These are phyloP conservation scores for Papilio polyxenes DNA, from an alignment of 1,140 invertebrate genomes.

Conservation along the genomic window DNA sequence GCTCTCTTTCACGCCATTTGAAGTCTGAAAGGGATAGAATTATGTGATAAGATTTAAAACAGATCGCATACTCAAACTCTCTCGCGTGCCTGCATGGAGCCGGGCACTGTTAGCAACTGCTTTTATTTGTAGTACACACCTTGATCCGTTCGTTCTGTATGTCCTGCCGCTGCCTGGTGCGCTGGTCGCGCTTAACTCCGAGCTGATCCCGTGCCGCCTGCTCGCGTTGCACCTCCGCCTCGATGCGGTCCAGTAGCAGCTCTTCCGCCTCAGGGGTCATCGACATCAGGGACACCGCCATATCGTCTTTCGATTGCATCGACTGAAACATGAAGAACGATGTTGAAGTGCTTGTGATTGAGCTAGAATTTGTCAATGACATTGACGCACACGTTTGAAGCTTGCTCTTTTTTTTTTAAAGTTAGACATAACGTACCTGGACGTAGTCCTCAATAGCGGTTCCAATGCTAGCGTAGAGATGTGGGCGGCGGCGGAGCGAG, in stretches of 20 bases:
- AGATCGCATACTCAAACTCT: neutral
- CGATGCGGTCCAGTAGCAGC: conserved; percentile 91
- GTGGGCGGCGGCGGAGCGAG: conserved; percentile 93
- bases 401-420: neutral
- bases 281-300: conserved; percentile 90
- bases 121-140: conserved; percentile 46
- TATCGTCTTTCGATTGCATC: conserved; percentile 93
- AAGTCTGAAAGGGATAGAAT: conserved; percentile 54
- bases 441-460: conserved; percentile 95
- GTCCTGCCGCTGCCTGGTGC: conserved; percentile 89
- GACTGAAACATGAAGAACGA: conserved; percentile 70
- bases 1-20: conserved; percentile 70
- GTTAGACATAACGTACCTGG: conserved; percentile 75
- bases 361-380: neutral
- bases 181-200: conserved; percentile 86
- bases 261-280: conserved; percentile 93
- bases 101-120: too few species aligned
- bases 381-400: neutral
- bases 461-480: conserved; percentile 91
- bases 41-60: neutral
- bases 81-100: too few species aligned
- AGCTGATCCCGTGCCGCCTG: conserved; percentile 71
- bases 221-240: conserved; percentile 88
- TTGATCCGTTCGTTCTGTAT: conserved; percentile 84
- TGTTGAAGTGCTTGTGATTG: neutral